A percentile compares a stretch with the other conserved stretches of the same genome.
Conservation (phyloP, 2,888 invertebrate genomes). For the Cosmia trapezina region DNA sequence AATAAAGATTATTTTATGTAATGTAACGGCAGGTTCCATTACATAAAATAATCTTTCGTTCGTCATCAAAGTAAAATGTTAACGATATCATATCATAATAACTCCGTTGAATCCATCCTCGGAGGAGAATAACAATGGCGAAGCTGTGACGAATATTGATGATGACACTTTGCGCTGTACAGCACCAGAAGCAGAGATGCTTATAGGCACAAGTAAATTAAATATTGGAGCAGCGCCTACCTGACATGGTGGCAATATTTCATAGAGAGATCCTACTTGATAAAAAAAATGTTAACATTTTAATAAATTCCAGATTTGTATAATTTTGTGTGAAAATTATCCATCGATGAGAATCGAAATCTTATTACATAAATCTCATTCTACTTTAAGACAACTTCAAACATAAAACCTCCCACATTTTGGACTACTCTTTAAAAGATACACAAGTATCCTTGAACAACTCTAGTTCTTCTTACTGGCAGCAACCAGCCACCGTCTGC, state of each 20-base stretch:
- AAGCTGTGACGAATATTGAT: conserved; percentile 25
- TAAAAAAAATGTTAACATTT: neutral
- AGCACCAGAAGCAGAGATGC: neutral
- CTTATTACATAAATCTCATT: neutral
- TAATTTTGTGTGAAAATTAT: neutral
- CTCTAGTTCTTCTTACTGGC: conserved; percentile 3
- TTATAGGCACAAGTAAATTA: neutral
- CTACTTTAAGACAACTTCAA: neutral
- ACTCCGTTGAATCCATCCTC: conserved; percentile 4
- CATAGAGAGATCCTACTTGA: neutral
- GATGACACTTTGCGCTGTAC: conserved; percentile 7
- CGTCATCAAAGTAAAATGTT: conserved; percentile 9
- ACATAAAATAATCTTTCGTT: too few relatives aligned
- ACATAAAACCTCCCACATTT: neutral
- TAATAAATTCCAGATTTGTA: neutral
- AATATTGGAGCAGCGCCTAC: neutral
- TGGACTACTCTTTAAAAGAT: conserved; percentile 2
- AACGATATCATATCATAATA: conserved; percentile 1
- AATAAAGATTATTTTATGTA: neutral
- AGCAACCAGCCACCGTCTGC: neutral
- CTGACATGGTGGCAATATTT: neutral
- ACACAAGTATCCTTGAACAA: conserved; percentile 1
- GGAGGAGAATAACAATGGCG: conserved; percentile 14
- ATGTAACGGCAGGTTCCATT: too few relatives aligned
- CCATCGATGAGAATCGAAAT: neutral